phyloP scores from a whole-genome alignment of 2,797 vertebrate genomes.

The Malacoctenus gilli region DNA sequence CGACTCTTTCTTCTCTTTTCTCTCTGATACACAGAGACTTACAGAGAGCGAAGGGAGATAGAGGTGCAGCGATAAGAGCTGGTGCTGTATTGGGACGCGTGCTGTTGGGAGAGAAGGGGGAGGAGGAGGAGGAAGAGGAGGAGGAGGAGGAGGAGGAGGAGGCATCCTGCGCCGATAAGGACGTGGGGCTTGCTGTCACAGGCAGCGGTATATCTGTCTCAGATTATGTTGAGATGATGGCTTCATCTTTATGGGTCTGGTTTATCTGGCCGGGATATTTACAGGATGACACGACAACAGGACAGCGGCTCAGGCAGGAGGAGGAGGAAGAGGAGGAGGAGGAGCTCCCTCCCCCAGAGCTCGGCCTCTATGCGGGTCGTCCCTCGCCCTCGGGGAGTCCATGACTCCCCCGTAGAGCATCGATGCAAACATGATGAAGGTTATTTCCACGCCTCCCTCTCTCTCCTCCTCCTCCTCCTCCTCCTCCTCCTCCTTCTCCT shows the following conservation, averaged over 20 bases:
- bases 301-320: conserved; percentile 8
- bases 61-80: conserved; percentile 37
- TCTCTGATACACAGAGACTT: conserved; percentile 23
- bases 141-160: too few relatives aligned
- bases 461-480: conserved; percentile 16
- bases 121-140: too few relatives aligned
- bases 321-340: conserved; percentile 21
- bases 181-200: conserved; percentile 50
- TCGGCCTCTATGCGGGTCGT: not conserved
- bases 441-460: conserved; percentile 24
- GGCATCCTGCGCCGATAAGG: conserved; percentile 43
- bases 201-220: conserved; percentile 68
- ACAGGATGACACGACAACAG: conserved; percentile 60
- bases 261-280: conserved; percentile 78
- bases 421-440: conserved; percentile 40
- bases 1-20: not conserved
- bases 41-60: conserved; percentile 21
- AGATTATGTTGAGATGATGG: conserved; percentile 76
- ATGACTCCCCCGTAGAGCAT: conserved; percentile 13
- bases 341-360: too few relatives aligned
- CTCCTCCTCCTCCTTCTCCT: conserved; percentile 20
- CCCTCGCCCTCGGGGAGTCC: too few relatives aligned
- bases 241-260: conserved; percentile 74
- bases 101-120: too few relatives aligned
- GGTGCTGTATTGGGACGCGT: conserved; percentile 29